Conservation (phyloP, 2,113 vertebrate genomes). For the Daphoenositta chrysoptera region DNA sequence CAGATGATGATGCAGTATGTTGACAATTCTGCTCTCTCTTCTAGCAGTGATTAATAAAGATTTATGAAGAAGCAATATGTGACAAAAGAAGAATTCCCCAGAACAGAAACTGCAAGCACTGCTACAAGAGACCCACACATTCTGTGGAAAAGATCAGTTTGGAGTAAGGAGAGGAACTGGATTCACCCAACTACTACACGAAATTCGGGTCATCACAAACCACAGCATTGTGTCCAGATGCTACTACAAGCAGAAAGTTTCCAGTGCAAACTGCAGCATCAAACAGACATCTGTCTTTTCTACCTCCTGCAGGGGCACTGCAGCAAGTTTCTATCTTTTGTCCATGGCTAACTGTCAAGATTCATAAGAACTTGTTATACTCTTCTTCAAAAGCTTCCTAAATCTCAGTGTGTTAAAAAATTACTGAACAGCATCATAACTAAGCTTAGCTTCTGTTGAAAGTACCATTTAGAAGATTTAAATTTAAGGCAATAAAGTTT, state of each 20-base stretch:
- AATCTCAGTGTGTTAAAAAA: neutral
- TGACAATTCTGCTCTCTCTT: neutral
- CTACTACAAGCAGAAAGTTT: neutral
- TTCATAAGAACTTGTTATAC: neutral
- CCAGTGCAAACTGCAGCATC: neutral
- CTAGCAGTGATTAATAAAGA: neutral
- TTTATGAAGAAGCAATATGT: neutral
- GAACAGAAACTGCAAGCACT: neutral
- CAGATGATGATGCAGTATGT: neutral
- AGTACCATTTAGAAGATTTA: neutral
- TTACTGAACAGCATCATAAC: neutral
- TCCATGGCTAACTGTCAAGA: neutral
- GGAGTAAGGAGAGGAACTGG: neutral
- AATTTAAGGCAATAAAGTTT: neutral
- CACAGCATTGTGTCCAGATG: neutral
- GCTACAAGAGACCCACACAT: neutral
- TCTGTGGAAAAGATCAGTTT: neutral
- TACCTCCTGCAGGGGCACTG: neutral
- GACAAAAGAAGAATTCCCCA: neutral
- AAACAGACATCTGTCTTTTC: neutral
- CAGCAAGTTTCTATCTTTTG: neutral
- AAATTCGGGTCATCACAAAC: neutral
- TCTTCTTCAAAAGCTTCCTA: neutral
- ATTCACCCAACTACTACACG: neutral
- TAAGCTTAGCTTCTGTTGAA: neutral